Conservation (phyloP, 1,140 invertebrate species). For the Pectinophora gossypiella region DNA sequence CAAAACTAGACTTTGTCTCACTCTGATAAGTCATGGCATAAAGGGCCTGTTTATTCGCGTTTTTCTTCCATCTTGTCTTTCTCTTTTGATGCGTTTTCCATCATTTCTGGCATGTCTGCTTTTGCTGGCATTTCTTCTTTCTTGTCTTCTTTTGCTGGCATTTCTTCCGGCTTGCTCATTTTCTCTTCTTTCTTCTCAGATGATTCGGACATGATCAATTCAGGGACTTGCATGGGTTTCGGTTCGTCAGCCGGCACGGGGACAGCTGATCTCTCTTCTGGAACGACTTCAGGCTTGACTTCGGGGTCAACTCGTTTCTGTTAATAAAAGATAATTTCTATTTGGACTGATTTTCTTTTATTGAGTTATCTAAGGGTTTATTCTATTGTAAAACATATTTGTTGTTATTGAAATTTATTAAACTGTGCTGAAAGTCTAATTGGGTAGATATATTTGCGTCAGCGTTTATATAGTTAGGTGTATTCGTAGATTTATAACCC, state of each 20-base stretch:
- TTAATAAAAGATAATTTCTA: too few relatives aligned
- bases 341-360: too few relatives aligned
- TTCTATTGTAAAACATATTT: too few relatives aligned
- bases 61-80: slow-evolving; percentile 4
- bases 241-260: slow-evolving; percentile 18
- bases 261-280: slow-evolving; percentile 29
- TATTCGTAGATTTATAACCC: too few relatives aligned
- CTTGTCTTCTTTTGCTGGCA: slow-evolving; percentile 6
- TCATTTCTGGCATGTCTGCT: slow-evolving; percentile 13
- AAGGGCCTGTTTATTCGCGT: background rate
- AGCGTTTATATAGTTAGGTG: too few relatives aligned
- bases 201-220: slow-evolving; percentile 64
- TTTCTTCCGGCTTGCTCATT: slow-evolving; percentile 28
- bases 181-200: slow-evolving; percentile 28
- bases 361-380: too few relatives aligned
- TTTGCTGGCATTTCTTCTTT: slow-evolving; percentile 6
- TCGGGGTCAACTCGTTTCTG: slow-evolving; percentile 31
- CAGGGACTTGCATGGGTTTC: slow-evolving; percentile 51
- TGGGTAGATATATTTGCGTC: too few relatives aligned
- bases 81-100: slow-evolving; percentile 14
- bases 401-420: too few relatives aligned
- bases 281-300: slow-evolving; percentile 23
- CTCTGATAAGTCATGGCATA: background rate
- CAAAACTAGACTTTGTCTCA: background rate
- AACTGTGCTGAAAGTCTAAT: too few relatives aligned